phyloP scores from a whole-genome alignment of 2,113 vertebrate species.

The Otus sunia region DNA sequence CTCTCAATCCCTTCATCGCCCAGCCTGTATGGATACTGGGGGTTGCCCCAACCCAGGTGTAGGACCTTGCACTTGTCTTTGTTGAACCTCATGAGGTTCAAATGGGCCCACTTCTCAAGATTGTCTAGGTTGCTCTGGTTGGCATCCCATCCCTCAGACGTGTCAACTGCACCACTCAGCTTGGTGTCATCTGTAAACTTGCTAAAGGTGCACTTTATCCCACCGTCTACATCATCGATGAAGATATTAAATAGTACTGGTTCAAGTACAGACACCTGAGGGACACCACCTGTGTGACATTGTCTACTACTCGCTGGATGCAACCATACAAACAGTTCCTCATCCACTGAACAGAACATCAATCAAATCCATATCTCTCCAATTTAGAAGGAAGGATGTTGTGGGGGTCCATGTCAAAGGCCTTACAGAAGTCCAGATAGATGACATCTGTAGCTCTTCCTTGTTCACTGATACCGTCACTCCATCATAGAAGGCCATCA shows the following conservation, averaged over 20 bases:
- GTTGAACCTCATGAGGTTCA: neutral
- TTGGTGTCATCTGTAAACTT: neutral
- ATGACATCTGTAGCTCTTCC: neutral
- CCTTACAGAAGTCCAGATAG: neutral
- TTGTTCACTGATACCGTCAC: neutral
- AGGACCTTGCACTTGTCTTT: neutral
- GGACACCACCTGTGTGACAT: too few relatives aligned
- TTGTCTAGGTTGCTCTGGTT: neutral
- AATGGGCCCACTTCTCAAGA: rapidly evolving
- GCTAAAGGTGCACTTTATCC: neutral
- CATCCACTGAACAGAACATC: neutral
- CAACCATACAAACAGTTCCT: neutral
- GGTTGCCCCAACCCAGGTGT: neutral
- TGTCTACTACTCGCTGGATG: neutral
- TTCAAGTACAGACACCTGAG: rapidly evolving
- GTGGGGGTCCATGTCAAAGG: neutral
- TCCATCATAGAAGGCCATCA: neutral
- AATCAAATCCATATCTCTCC: neutral
- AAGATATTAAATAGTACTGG: neutral
- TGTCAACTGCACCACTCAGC: neutral
- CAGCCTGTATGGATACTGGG: neutral
- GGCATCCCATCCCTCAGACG: rapidly evolving
- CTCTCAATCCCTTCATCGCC: neutral
- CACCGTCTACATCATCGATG: neutral
- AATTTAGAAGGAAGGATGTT: neutral